phyloP scores from a whole-genome alignment of 2,888 invertebrate genomes.

The Hofmannophila pseudospretella region DNA sequence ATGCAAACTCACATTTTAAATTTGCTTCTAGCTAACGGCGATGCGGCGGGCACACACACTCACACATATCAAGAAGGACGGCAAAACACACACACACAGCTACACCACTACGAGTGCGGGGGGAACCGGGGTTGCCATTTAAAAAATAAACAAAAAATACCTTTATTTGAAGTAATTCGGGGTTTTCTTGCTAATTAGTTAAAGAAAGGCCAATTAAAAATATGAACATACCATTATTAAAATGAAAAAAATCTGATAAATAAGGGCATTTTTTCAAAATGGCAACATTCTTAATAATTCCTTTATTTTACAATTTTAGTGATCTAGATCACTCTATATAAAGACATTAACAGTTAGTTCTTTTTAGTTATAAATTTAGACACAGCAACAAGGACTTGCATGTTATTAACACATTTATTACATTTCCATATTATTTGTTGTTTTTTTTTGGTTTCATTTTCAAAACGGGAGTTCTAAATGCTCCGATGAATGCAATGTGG shows the following conservation, averaged over 20 bases:
- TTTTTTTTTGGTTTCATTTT: conserved; percentile 31
- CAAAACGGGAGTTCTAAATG: conserved; percentile 30
- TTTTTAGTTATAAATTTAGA: conserved; percentile 55
- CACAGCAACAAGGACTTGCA: conserved; percentile 43
- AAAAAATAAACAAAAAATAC: conserved; percentile 27
- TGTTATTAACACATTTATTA: conserved; percentile 42
- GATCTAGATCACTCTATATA: conserved; percentile 72
- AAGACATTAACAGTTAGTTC: conserved; percentile 75
- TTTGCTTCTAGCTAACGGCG: conserved; percentile 76
- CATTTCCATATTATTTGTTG: conserved; percentile 60
- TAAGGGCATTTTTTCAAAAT: conserved; percentile 37
- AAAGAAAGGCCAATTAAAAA: neutral
- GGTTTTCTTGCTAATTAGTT: neutral
- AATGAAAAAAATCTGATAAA: conserved; percentile 4
- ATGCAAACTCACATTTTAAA: conserved; percentile 58
- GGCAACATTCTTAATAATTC: conserved; percentile 65
- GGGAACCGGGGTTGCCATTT: conserved; percentile 51
- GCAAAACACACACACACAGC: conserved; percentile 65
- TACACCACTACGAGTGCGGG: conserved; percentile 60
- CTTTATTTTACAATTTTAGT: conserved; percentile 62
- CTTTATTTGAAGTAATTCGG: neutral
- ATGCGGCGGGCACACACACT: conserved; percentile 63
- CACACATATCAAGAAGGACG: conserved; percentile 76
- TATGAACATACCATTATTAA: neutral
- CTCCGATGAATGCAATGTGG: conserved; percentile 39